Conservation (phyloP, 1,140 invertebrate genomes). For the Microplitis demolitor region DNA sequence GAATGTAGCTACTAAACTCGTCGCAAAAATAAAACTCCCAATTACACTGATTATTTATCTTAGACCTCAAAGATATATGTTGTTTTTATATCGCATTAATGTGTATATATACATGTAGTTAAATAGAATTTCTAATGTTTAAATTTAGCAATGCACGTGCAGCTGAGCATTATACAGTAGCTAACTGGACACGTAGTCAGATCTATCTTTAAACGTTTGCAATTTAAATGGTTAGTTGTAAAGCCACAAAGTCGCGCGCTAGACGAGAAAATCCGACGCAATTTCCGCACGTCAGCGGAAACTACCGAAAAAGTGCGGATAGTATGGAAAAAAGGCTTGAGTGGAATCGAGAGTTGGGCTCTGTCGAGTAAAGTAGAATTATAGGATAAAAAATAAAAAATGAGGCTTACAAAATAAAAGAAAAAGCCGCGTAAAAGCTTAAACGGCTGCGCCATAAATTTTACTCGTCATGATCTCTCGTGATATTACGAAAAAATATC, state of each 20-base stretch:
- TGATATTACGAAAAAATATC: too few species aligned
- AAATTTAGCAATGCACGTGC: conserved; percentile 10
- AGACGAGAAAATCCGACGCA: not conserved
- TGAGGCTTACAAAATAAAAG: too few species aligned
- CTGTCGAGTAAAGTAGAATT: too few species aligned
- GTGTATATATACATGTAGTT: not conserved
- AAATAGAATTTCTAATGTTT: not conserved
- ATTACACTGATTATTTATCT: not conserved
- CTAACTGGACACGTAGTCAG: not conserved
- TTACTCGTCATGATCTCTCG: too few species aligned
- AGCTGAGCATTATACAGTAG: not conserved
- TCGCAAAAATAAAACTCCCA: not conserved
- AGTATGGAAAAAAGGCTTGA: too few species aligned
- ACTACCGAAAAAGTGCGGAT: not conserved
- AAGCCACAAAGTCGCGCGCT: not conserved
- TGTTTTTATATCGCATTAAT: too few species aligned
- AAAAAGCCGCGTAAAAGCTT: too few species aligned
- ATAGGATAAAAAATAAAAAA: too few species aligned
- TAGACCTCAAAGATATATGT: not conserved
- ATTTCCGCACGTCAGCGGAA: not conserved
- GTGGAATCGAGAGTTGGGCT: not conserved
- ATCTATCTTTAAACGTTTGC: conserved; percentile 10
- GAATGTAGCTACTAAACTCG: not conserved
- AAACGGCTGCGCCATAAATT: too few species aligned
- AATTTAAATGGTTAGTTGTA: not conserved